Evolutionary conservation across 2,888 invertebrate species (phyloP).

Genomic region (Horisme vitalbata): DNA sequence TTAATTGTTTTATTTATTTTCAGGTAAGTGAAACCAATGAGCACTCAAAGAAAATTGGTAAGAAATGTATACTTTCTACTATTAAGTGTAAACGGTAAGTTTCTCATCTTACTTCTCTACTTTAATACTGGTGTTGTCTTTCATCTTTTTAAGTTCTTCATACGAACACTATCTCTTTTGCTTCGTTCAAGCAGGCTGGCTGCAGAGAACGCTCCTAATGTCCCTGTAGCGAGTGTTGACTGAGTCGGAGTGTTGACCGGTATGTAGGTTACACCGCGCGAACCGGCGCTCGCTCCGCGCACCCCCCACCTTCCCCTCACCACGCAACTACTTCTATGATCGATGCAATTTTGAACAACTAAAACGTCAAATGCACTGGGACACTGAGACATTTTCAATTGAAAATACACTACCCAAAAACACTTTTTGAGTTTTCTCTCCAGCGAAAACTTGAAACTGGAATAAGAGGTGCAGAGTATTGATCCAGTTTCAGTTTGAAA

Average conservation of each 20-base stretch:
- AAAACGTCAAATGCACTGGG: conserved; percentile 64
- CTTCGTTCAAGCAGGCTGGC: conserved; percentile 36
- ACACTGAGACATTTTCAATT: conserved; percentile 25
- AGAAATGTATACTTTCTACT: no score
- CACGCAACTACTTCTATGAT: conserved; percentile 73
- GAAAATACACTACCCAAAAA: conserved; percentile 33
- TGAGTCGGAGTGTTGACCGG: conserved; percentile 83
- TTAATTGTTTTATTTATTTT: conserved; percentile 47
- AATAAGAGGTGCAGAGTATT: conserved; percentile 18
- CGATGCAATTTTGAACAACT: conserved; percentile 73
- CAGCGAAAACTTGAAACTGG: conserved; percentile 7
- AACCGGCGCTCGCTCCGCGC: conserved; percentile 58
- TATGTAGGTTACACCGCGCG: conserved; percentile 81
- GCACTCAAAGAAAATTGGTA: not conserved
- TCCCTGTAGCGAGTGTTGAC: conserved; percentile 83
- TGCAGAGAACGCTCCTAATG: conserved; percentile 67
- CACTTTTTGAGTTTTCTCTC: conserved; percentile 15
- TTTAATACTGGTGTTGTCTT: no score
- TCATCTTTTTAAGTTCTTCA: no score
- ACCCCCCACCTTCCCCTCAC: conserved; percentile 39
- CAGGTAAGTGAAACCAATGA: conserved; percentile 67
- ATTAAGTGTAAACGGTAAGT: not conserved
- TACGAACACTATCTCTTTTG: no score
- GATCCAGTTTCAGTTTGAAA: conserved; percentile 35
- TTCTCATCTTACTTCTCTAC: not conserved